phyloP scores from a whole-genome alignment of 2,888 invertebrate species.

The Galerucella calmariensis region DNA sequence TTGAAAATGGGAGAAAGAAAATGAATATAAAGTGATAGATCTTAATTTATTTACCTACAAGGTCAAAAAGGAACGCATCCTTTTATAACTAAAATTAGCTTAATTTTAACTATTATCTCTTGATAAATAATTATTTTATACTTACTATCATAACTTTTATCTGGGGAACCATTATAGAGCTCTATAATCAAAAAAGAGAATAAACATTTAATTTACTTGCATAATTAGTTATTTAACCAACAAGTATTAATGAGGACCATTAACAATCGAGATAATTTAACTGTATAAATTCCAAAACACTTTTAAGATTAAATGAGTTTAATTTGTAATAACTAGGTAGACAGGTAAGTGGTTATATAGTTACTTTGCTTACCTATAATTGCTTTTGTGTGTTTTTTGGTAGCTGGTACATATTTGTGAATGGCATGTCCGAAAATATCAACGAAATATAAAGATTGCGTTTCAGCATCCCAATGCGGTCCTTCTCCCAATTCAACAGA shows the following conservation, averaged over 20 bases:
- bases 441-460: conserved; percentile 74
- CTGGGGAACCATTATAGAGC: not conserved
- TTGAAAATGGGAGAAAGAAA: not conserved
- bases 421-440: conserved; percentile 66
- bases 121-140: not conserved
- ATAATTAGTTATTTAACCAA: too few relatives aligned
- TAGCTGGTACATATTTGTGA: conserved; percentile 53
- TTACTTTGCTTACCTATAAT: conserved; percentile 49
- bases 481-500: conserved; percentile 75
- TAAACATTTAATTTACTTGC: too few relatives aligned
- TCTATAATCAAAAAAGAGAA: not conserved
- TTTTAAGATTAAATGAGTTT: too few relatives aligned
- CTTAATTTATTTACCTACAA: too few relatives aligned
- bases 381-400: conserved; percentile 52
- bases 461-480: conserved; percentile 75
- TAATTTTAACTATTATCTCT: too few relatives aligned
- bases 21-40: not conserved
- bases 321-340: too few relatives aligned
- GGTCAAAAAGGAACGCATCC: too few relatives aligned
- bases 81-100: too few relatives aligned
- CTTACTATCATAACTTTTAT: not conserved
- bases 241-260: too few relatives aligned
- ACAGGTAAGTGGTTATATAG: not conserved
- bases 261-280: too few relatives aligned
- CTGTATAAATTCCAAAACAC: too few relatives aligned